A percentile compares a stretch with the other conserved stretches of the same genome.
phyloP scores from a whole-genome alignment of 2,113 vertebrate species.

The Dicaeum eximium region DNA sequence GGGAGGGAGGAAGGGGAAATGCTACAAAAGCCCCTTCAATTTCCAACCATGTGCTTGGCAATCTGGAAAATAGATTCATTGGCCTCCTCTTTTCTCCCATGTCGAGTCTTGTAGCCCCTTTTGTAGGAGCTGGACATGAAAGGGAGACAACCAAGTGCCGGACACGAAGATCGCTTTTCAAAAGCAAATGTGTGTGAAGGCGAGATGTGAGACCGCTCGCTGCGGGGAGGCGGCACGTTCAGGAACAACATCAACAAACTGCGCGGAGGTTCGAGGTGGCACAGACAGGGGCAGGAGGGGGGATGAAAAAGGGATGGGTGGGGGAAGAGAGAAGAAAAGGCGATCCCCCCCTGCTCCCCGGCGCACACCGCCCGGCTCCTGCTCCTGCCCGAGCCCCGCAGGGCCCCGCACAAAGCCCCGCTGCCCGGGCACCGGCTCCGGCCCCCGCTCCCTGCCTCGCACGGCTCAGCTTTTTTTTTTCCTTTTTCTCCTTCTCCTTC shows the following conservation, averaged over 20 bases:
- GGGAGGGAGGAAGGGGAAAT: conserved; percentile 48
- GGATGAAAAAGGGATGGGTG: conserved; percentile 50
- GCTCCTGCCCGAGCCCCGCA: neutral
- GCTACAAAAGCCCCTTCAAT: conserved; percentile 74
- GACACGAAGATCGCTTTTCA: conserved; percentile 89
- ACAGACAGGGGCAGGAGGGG: conserved; percentile 65
- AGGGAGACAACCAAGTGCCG: conserved; percentile 83
- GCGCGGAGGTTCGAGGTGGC: conserved; percentile 74
- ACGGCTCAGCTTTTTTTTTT: neutral
- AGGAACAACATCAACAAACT: conserved; percentile 88
- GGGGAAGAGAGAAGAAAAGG: neutral
- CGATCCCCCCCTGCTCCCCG: neutral
- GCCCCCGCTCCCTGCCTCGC: neutral
- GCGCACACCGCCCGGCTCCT: neutral
- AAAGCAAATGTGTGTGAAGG: conserved; percentile 79
- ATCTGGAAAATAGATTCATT: conserved; percentile 85
- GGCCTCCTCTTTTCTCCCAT: conserved; percentile 76
- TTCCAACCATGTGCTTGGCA: conserved; percentile 82
- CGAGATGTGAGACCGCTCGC: conserved; percentile 79
- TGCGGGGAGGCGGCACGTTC: conserved; percentile 77
- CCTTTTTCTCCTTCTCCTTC: neutral
- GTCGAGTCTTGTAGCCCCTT: conserved; percentile 80
- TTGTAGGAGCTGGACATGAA: conserved; percentile 80
- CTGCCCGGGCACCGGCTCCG: neutral
- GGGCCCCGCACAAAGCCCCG: conserved; percentile 3